These are phyloP conservation scores for Temnothorax rugatulus DNA, from an alignment of 2,888 invertebrate genomes.

Conservation along the genomic window DNA sequence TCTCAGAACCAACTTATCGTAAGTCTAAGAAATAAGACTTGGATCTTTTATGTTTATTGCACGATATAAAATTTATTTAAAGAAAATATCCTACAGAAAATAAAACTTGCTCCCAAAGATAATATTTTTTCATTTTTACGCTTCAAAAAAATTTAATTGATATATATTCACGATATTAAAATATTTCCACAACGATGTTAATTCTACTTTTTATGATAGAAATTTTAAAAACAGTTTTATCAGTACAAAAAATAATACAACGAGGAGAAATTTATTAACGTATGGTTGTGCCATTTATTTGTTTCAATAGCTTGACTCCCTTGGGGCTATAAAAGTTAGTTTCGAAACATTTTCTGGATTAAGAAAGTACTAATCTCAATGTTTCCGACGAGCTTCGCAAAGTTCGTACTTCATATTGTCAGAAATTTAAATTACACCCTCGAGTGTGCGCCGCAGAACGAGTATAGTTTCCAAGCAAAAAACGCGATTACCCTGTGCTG, in stretches of 20 bases:
- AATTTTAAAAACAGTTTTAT: not conserved
- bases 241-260: not conserved
- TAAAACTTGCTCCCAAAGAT: not conserved
- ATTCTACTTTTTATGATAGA: not conserved
- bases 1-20: conserved; percentile 22
- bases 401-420: conserved; percentile 43
- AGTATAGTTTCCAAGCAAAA: conserved; percentile 45
- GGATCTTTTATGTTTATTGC: conserved; percentile 2
- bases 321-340: conserved; percentile 31
- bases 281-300: conserved; percentile 15
- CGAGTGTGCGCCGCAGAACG: conserved; percentile 40
- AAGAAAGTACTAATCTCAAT: conserved; percentile 48
- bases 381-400: conserved; percentile 30
- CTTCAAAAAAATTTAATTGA: not conserved
- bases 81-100: conserved; percentile 15
- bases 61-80: conserved; percentile 43
- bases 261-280: not conserved
- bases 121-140: not conserved
- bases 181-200: not conserved
- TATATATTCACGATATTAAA: conserved; percentile 3
- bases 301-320: conserved; percentile 26
- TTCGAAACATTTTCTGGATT: conserved; percentile 45
- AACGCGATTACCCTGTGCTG: conserved; percentile 23
- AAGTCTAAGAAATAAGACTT: conserved; percentile 34
- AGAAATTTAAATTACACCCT: conserved; percentile 50